Evolutionary conservation across 1,140 invertebrate genomes (phyloP).

Genomic region (Ruditapes philippinarum): DNA sequence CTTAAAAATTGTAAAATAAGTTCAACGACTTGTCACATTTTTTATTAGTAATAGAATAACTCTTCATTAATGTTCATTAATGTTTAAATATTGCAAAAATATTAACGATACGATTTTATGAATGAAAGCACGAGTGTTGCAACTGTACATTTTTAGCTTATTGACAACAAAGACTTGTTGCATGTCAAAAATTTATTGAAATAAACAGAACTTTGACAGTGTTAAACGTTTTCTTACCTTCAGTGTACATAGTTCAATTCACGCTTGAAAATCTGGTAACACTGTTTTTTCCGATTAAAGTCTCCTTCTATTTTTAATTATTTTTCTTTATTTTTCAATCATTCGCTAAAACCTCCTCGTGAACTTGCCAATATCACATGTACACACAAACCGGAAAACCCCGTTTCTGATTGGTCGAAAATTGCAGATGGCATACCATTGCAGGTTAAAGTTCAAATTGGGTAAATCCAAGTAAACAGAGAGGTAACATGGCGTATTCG

Average conservation of each 20-base stretch:
- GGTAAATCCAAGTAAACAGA: neutral
- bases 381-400: slow-evolving; percentile 37
- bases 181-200: neutral
- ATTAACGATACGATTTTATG: no score
- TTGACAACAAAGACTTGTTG: neutral
- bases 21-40: no score
- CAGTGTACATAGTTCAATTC: neutral
- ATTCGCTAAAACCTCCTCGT: neutral
- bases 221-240: neutral
- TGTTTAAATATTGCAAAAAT: no score
- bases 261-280: neutral
- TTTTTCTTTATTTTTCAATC: slow-evolving; percentile 28
- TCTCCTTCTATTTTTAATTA: slow-evolving; percentile 28
- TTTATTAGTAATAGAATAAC: no score
- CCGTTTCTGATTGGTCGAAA: slow-evolving; percentile 6
- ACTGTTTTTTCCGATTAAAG: neutral
- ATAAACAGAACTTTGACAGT: neutral
- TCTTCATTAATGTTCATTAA: no score
- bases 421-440: slow-evolving; percentile 25
- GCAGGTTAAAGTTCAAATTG: slow-evolving; percentile 23
- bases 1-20: no score
- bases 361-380: slow-evolving; percentile 13
- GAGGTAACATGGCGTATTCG: neutral
- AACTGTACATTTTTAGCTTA: no score
- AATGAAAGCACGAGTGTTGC: neutral